phyloP scores from a whole-genome alignment of 2,113 vertebrate species.

The Hypomesus transpacificus region DNA sequence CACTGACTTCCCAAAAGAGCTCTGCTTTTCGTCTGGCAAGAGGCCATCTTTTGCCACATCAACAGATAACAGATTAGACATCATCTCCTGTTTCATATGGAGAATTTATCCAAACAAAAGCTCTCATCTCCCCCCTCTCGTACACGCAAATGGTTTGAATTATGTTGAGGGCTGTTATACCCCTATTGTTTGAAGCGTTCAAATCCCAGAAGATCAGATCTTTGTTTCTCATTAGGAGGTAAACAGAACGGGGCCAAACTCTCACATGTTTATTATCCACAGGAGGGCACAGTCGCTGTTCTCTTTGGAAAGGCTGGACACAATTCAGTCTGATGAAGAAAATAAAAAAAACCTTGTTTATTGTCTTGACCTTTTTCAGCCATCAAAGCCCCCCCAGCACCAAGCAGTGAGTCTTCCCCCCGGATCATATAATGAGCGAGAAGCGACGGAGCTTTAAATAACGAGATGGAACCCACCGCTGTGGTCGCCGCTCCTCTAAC shows the following conservation, averaged over 20 bases:
- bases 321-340: constrained; percentile 40
- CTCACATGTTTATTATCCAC: constrained; percentile 66
- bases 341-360: constrained; percentile 17
- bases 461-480: too few relatives aligned
- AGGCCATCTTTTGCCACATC: constrained; percentile 49
- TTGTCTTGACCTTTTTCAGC: constrained; percentile 56
- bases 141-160: constrained; percentile 66
- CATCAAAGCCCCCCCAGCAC: constrained; percentile 16
- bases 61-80: constrained; percentile 51
- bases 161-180: constrained; percentile 41
- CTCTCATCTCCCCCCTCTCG: constrained; percentile 40
- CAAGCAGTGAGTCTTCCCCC: background rate
- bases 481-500: too few relatives aligned
- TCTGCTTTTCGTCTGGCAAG: constrained; percentile 41
- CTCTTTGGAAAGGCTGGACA: constrained; percentile 14
- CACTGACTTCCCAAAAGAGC: background rate
- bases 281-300: constrained; percentile 61
- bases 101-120: constrained; percentile 55
- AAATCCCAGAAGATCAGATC: constrained; percentile 61
- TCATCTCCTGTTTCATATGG: constrained; percentile 42
- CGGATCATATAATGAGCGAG: too few relatives aligned
- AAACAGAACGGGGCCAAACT: constrained; percentile 63
- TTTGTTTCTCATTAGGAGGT: constrained; percentile 72
- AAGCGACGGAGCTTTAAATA: too few relatives aligned
- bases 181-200: constrained; percentile 64